phyloP scores from a whole-genome alignment of 2,113 vertebrate species.

The Myotis yumanensis region DNA sequence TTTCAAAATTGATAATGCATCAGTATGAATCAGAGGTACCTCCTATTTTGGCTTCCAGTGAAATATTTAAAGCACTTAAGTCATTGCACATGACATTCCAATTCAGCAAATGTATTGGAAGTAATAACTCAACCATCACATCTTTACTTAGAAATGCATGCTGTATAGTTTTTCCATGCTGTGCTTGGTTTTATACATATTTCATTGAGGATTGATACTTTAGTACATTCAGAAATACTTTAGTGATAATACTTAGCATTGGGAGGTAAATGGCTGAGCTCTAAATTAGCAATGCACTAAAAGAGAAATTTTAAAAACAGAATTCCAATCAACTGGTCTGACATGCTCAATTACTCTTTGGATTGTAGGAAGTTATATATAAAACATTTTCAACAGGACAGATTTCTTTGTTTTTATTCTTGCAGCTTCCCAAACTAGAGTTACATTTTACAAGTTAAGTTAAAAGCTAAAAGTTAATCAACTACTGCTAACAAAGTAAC shows the following conservation, averaged over 20 bases:
- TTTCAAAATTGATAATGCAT: constrained; percentile 10
- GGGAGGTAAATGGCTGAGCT: constrained; percentile 34
- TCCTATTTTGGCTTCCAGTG: constrained; percentile 26
- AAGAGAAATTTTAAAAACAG: constrained; percentile 45
- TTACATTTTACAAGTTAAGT: background rate
- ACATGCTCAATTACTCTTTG: constrained; percentile 53
- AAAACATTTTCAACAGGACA: background rate
- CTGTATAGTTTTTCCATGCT: constrained; percentile 57
- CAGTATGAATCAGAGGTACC: background rate
- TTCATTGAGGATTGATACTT: constrained; percentile 56
- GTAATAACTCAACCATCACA: constrained; percentile 75
- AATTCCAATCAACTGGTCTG: constrained; percentile 53
- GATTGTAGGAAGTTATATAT: background rate
- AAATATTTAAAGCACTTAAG: constrained; percentile 46
- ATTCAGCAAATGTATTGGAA: constrained; percentile 48
- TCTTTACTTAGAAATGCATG: constrained; percentile 51
- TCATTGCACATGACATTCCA: constrained; percentile 22
- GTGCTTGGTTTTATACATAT: constrained; percentile 50
- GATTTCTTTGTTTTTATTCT: constrained; percentile 44
- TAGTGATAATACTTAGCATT: constrained; percentile 22
- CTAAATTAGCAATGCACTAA: constrained; percentile 29
- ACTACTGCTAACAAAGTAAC: background rate
- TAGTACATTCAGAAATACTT: constrained; percentile 51
- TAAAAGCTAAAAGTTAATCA: constrained; percentile 8
- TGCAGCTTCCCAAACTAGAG: background rate